phyloP scores from a whole-genome alignment of 2,113 vertebrate genomes.

The Willisornis vidua region DNA sequence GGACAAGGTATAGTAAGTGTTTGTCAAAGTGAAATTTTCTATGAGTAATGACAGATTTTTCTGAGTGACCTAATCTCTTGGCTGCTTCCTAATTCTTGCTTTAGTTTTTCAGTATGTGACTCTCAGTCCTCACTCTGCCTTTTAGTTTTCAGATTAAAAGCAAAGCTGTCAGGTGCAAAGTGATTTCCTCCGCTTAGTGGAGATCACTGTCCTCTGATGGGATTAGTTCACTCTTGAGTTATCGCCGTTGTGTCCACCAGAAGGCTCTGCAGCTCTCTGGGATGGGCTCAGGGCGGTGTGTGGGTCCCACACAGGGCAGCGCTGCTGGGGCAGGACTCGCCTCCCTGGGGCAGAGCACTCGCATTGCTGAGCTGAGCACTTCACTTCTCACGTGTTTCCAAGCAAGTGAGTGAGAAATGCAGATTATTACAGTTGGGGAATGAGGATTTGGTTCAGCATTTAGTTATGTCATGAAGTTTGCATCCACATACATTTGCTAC shows the following conservation, averaged over 20 bases:
- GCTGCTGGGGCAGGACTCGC: background rate
- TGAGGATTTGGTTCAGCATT: background rate
- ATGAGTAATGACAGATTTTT: background rate
- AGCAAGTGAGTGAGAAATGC: background rate
- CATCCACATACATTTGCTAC: background rate
- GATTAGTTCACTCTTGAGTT: conserved; percentile 31
- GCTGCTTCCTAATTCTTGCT: conserved; percentile 11
- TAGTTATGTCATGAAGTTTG: background rate
- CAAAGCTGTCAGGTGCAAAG: conserved; percentile 65
- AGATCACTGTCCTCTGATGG: background rate
- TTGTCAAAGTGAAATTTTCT: background rate
- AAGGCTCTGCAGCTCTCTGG: conserved; percentile 28
- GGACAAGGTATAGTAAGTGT: background rate
- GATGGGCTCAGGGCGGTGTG: background rate
- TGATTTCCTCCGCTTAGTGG: conserved; percentile 61
- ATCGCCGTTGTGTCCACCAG: conserved; percentile 2
- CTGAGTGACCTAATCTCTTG: background rate
- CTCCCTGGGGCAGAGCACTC: background rate
- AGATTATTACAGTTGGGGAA: background rate
- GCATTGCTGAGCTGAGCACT: background rate
- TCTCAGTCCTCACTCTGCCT: conserved; percentile 32
- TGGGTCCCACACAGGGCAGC: background rate
- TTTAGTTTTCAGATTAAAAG: conserved; percentile 41
- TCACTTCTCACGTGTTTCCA: background rate
- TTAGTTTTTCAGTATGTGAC: conserved; percentile 1